A percentile compares a stretch with the other conserved stretches of the same genome.
These are phyloP conservation scores for Sciurus niger DNA, from an alignment of 2,113 vertebrate genomes.

Conservation along the genomic window DNA sequence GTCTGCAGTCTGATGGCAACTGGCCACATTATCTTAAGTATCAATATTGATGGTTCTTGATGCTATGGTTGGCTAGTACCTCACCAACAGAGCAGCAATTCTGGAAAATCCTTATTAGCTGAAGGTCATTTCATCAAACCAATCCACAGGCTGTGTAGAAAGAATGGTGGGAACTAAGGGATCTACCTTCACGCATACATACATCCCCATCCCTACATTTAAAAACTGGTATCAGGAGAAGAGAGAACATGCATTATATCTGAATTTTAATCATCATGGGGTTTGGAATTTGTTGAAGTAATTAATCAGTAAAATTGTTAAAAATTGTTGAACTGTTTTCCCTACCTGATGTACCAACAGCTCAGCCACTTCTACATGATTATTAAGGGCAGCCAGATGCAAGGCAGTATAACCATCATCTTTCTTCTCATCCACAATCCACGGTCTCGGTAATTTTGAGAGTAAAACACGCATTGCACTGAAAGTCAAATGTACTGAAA, in stretches of 20 bases:
- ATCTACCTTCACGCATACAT: not conserved
- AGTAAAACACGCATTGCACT: constrained; percentile 99
- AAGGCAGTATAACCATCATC: constrained; percentile 99
- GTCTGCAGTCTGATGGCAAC: not conserved
- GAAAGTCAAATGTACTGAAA: constrained; percentile 88
- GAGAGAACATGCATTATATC: not conserved
- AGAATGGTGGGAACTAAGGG: not conserved
- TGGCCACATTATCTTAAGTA: not conserved
- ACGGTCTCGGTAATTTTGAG: constrained; percentile 97
- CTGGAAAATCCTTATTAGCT: not conserved
- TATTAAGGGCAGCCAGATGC: constrained; percentile 99
- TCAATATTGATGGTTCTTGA: not conserved
- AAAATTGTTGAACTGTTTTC: constrained; percentile 5
- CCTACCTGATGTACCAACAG: constrained; percentile 98
- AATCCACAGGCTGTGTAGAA: constrained; percentile 14
- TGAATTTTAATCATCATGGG: not conserved
- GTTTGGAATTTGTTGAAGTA: constrained; percentile 10
- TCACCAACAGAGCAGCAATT: not conserved
- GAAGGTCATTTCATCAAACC: not conserved
- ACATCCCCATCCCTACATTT: not conserved
- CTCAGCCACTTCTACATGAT: constrained; percentile 99
- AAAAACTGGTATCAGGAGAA: not conserved
- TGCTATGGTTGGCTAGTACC: not conserved
- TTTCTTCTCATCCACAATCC: constrained; percentile 99
- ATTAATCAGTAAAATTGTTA: not conserved